Conservation (phyloP, 37 sponge, comb jelly and placozoan genomes). For the Halichondria panicea region DNA sequence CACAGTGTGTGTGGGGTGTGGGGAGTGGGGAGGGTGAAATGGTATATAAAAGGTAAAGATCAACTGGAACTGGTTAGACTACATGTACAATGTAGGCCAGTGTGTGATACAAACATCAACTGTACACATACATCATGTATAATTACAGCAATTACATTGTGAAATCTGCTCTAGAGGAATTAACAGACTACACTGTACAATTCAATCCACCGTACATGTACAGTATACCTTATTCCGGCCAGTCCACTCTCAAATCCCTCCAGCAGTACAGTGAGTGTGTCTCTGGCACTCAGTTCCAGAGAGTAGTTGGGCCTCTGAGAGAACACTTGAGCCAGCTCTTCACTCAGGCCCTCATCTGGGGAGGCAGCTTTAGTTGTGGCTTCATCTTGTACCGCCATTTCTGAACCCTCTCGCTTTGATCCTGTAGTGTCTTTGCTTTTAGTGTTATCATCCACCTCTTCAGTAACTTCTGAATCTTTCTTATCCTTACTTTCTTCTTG, state of each 20-base stretch:
- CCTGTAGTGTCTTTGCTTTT: neutral
- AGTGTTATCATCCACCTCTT: neutral
- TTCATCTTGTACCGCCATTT: neutral
- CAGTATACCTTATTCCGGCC: slow-evolving; percentile 10
- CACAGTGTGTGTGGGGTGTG: too few species aligned
- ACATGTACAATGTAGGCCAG: too few species aligned
- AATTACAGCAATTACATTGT: neutral
- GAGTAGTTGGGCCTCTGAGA: neutral
- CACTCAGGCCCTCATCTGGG: neutral
- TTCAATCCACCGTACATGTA: neutral
- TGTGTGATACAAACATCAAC: too few species aligned
- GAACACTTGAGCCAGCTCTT: neutral
- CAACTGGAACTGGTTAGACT: too few species aligned
- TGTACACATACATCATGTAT: neutral
- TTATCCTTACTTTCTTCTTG: neutral
- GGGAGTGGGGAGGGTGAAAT: too few species aligned
- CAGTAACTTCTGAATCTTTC: neutral
- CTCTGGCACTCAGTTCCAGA: slow-evolving; percentile 12
- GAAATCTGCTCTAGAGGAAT: neutral
- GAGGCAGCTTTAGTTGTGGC: neutral
- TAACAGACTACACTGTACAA: too few species aligned
- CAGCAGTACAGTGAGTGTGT: slow-evolving; percentile 1
- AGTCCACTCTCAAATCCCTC: slow-evolving; percentile 25
- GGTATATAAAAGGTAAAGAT: too few species aligned
- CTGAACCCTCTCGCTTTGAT: neutral